These are phyloP conservation scores for Drosophila parvula DNA, from an alignment of 1,140 invertebrate genomes.

Conservation along the genomic window DNA sequence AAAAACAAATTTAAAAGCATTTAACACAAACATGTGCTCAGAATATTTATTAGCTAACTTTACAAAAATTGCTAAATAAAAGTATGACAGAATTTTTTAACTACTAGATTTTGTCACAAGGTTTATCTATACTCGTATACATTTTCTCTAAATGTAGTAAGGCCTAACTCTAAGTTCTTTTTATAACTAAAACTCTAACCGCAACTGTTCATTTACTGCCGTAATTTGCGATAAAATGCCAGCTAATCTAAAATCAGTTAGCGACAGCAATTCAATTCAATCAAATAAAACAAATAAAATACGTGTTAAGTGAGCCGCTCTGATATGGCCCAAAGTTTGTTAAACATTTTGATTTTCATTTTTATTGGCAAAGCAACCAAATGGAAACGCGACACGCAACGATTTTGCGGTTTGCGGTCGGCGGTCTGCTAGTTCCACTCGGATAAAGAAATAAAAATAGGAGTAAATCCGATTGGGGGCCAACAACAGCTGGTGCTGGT, in stretches of 20 bases:
- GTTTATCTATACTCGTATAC: too few relatives aligned
- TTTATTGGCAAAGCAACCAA: constrained; percentile 55
- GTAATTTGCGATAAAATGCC: constrained; percentile 28
- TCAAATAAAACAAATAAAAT: constrained; percentile 63
- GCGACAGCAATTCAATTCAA: constrained; percentile 70
- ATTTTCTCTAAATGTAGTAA: neutral
- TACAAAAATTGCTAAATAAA: neutral
- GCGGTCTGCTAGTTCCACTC: constrained; percentile 22
- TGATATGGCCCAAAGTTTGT: constrained; percentile 48
- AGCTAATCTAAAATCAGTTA: constrained; percentile 64
- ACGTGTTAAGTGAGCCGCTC: constrained; percentile 42
- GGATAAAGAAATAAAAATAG: constrained; percentile 12
- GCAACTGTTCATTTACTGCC: neutral
- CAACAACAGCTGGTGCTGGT: constrained; percentile 11
- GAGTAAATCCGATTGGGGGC: constrained; percentile 31
- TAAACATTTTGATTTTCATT: constrained; percentile 52
- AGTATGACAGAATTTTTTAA: neutral
- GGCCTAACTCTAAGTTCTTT: neutral
- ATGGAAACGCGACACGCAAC: constrained; percentile 65
- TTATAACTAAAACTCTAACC: neutral
- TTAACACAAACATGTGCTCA: neutral
- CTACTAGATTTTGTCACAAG: neutral
- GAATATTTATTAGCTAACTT: too few relatives aligned
- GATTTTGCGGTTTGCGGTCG: constrained; percentile 44
- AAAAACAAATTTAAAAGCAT: too few relatives aligned